These are phyloP conservation scores for Augochlorella aurata DNA, from an alignment of 2,888 invertebrate genomes.

Conservation along the genomic window DNA sequence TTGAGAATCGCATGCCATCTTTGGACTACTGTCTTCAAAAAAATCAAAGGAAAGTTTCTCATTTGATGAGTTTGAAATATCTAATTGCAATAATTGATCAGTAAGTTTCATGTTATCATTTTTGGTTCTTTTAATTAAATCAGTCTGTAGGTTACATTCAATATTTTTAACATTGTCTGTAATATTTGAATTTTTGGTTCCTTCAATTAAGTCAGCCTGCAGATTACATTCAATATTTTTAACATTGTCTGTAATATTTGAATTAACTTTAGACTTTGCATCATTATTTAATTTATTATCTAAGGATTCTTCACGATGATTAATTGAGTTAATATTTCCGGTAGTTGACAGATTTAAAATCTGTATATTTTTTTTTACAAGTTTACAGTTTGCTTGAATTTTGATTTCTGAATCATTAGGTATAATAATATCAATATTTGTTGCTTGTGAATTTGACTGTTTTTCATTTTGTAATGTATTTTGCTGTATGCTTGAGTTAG, in stretches of 20 bases:
- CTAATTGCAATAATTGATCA: conserved; percentile 34
- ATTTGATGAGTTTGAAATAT: conserved; percentile 1
- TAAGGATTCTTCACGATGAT: not conserved
- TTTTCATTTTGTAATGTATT: conserved; percentile 5
- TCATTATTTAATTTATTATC: not conserved
- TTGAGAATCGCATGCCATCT: conserved; percentile 19
- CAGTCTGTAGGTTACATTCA: not conserved
- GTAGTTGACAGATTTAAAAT: not conserved
- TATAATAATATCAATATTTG: conserved; percentile 5
- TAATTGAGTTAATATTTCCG: not conserved
- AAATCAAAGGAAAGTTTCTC: conserved; percentile 32
- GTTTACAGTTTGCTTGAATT: not conserved
- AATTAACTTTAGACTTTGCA: conserved; percentile 14
- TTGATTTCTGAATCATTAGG: conserved; percentile 3
- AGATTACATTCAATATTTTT: not conserved
- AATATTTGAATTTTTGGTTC: not conserved
- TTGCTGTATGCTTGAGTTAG: conserved; percentile 16
- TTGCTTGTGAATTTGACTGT: conserved; percentile 1
- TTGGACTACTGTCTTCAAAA: conserved; percentile 45
- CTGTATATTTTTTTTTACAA: not conserved
- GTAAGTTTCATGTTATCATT: conserved; percentile 19
- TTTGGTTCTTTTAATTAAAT: conserved; percentile 1
- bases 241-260: not conserved
- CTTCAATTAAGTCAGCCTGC: not conserved
- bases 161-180: conserved; percentile 6